Evolutionary conservation across 2,888 invertebrate species (phyloP), one percentile per base, ranked within the genome.

Genomic region (Callimorpha dominula): DNA sequence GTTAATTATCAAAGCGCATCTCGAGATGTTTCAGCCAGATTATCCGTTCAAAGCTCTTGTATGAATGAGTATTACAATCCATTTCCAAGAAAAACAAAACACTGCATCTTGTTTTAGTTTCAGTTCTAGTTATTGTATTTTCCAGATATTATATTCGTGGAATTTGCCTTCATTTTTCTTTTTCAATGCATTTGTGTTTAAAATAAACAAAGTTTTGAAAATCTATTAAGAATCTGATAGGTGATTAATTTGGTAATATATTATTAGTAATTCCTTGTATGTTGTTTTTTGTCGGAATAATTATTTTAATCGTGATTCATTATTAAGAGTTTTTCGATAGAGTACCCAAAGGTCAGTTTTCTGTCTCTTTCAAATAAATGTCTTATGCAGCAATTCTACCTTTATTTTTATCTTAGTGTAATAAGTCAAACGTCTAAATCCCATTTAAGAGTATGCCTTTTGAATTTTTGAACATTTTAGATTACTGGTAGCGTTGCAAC

Each of bases 41-140:
- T 74, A 81, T 72, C 68, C 64, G 70, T 70, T 70, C 72, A 73
- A 66, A 69, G 65, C 72, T 68, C 57, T 63, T 76, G 72, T 60
- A 78, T 77, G 79, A 78, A 71, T 74, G 74, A 63, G 65, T 62
- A 71, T 75, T 78, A 79, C 77, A 79, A 77, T 80, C 72, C 74
- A 79, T 83, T 91, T 90, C 91, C 81, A 69, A 83, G 91, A 91
- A 91, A 72, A 74, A 69, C 65, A 62, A 75, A 84, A 90, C 90
- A 89, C 87, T 85, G 88, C 80, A 83, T 84, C 86, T 90, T 91
- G 87, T 90, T 89, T 86, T 82, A 81, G 80, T 87, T 87, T 85
- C 84, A 85, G 81, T 78, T 78, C 74, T 76, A 82, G 78, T 79
- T 80, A 85, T 81, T 78, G 79, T 80, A 86, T 88, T 89, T 81